Base-by-base conservation (phyloP, 37 sponge, comb jelly and placozoan species). In the Axinella damicornis region DNA sequence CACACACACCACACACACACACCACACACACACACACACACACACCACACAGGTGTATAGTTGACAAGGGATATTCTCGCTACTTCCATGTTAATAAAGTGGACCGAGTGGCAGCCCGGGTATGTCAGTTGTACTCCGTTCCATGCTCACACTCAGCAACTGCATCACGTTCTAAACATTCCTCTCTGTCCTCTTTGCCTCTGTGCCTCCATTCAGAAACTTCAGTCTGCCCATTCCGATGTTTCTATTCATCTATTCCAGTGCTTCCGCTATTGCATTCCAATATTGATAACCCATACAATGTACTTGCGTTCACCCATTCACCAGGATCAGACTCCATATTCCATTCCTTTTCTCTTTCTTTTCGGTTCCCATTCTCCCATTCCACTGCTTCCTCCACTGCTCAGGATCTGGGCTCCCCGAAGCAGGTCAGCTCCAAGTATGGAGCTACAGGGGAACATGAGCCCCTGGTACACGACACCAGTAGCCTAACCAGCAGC, bases 101-200 rank as follows among this genome's bases (percentile, higher is more conserved):
- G 11, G 79, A 79, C 52, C 62, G 79, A 79, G 79, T 38, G 5
- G 21, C 54, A 2, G 64, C 65, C n/a, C 62, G 64, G 33, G 79
- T 79, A 19, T 6, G 79, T 73, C 6, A n/a, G n/a, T n/a, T n/a
- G n/a, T n/a, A 25, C 12, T 15, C 25, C 66, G 12, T 56, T 56
- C 57, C 18, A 19, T 56, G 17, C 25, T 30, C 65, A 9, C 32
- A 2, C 1, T 30, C 68, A 27, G 5, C 33, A 19, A 30, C 68
- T 33, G 19, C 11, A 5, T 27, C n/a, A 61, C 63, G 27, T 61
- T 27, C 63, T 61, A 27, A 6, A 13, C n/a, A 25, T 5, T 6
- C 63, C 11, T n/a, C 5, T 11, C 5, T 25, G 5, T n/a, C 14
- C n/a, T 61, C n/a, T n/a, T 61, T 14, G 63, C 46, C 4, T 46